phyloP scores from a whole-genome alignment of 1,140 invertebrate species.

The Leptoteleia sp. region DNA sequence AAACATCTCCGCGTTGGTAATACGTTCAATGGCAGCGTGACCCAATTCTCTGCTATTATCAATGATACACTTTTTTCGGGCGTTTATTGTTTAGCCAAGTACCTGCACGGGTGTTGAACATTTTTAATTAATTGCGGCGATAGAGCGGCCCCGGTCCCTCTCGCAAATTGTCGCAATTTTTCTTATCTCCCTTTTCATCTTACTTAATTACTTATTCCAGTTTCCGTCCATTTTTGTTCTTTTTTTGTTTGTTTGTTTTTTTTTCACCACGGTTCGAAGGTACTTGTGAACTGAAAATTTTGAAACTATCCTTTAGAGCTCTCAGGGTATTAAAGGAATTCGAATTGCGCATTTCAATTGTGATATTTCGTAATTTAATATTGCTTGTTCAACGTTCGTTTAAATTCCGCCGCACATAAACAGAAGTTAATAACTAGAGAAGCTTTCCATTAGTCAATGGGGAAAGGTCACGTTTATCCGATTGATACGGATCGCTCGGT shows the following conservation, averaged over 20 bases:
- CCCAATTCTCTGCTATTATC: constrained; percentile 13
- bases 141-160: background rate
- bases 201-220: constrained; percentile 12
- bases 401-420: too few species aligned
- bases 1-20: too few species aligned
- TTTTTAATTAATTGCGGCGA: constrained; percentile 13
- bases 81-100: background rate
- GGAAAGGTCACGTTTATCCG: too few species aligned
- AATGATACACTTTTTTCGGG: constrained; percentile 19
- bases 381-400: background rate
- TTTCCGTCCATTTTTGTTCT: too few species aligned
- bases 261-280: background rate
- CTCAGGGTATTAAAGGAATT: too few species aligned
- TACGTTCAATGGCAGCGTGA: background rate
- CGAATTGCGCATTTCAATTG: too few species aligned
- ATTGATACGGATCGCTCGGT: constrained; percentile 1
- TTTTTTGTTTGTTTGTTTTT: too few species aligned
- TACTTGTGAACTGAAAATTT: background rate
- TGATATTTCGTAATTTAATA: background rate
- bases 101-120: background rate
- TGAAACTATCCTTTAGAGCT: too few species aligned
- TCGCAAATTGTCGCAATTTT: background rate
- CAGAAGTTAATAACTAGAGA: constrained; percentile 17
- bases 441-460: constrained; percentile 21
- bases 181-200: background rate